phyloP scores from a whole-genome alignment of 2,888 invertebrate species.

The Maniola hyperantus region DNA sequence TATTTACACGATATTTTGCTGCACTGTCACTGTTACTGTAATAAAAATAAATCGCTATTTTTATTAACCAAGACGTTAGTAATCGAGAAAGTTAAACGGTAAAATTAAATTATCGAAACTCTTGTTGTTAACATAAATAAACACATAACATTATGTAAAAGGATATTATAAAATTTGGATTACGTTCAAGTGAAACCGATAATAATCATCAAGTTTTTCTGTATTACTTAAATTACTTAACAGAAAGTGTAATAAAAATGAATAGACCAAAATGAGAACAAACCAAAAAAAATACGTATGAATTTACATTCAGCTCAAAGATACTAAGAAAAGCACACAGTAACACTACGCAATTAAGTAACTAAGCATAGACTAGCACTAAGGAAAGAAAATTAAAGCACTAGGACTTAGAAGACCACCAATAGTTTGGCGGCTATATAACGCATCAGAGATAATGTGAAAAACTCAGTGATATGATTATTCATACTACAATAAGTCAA shows the following conservation, averaged over 20 bases:
- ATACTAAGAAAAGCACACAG: no score
- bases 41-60: conserved; percentile 9
- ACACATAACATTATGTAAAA: conserved; percentile 22
- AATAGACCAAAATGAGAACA: background rate
- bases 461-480: no score
- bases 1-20: background rate
- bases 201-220: conserved; percentile 2
- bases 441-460: background rate
- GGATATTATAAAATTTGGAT: conserved; percentile 13
- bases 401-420: background rate
- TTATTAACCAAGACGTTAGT: background rate
- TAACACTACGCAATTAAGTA: no score
- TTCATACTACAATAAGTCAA: no score
- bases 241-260: background rate
- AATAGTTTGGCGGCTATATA: background rate
- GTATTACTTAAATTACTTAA: background rate
- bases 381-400: no score
- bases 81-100: conserved; percentile 21
- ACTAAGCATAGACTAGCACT: background rate
- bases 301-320: background rate
- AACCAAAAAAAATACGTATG: background rate
- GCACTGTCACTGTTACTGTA: conserved; percentile 5
- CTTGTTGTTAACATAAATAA: background rate
- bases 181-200: conserved; percentile 12
- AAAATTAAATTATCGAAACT: conserved; percentile 19